Evolutionary conservation across 2,888 invertebrate species (phyloP).

Genomic region (Eristalis arbustorum): DNA sequence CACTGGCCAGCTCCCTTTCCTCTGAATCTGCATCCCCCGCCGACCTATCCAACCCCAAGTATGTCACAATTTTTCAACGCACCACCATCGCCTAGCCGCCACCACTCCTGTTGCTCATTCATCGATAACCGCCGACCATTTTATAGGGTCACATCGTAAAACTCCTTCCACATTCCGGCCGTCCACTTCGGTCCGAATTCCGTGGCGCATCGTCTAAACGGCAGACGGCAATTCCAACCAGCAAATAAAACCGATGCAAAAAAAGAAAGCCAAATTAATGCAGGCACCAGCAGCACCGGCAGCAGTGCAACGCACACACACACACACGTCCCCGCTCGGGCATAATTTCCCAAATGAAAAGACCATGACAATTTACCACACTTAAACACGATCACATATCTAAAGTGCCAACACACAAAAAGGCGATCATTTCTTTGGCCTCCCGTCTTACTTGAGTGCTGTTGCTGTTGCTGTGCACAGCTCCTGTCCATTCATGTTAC

Average conservation of each 20-base stretch:
- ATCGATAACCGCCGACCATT: background rate
- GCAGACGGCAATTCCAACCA: background rate
- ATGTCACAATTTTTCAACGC: too few relatives aligned
- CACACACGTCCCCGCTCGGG: constrained; percentile 26
- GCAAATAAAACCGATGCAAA: background rate
- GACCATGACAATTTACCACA: constrained; percentile 66
- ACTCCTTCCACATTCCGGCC: background rate
- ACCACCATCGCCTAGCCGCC: background rate
- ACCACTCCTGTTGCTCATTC: background rate
- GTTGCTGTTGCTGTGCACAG: constrained; percentile 28
- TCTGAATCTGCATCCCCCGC: too few relatives aligned
- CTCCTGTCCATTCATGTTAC: constrained; percentile 64
- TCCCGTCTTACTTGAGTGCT: constrained; percentile 24
- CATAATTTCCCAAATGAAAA: constrained; percentile 64
- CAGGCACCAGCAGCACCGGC: background rate
- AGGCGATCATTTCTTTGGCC: constrained; percentile 59
- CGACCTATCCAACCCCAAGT: too few relatives aligned
- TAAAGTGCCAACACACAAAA: constrained; percentile 61
- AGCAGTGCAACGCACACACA: constrained; percentile 4
- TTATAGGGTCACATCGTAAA: background rate
- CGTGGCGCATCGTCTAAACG: background rate
- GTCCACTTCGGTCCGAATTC: background rate
- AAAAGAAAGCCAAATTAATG: constrained; percentile 4
- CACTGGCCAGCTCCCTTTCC: too few relatives aligned
- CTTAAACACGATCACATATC: constrained; percentile 69